Evolutionary conservation across 2,797 vertebrate genomes (phyloP), one percentile per base, ranked within the genome.

Genomic region (Danionella dracula): DNA sequence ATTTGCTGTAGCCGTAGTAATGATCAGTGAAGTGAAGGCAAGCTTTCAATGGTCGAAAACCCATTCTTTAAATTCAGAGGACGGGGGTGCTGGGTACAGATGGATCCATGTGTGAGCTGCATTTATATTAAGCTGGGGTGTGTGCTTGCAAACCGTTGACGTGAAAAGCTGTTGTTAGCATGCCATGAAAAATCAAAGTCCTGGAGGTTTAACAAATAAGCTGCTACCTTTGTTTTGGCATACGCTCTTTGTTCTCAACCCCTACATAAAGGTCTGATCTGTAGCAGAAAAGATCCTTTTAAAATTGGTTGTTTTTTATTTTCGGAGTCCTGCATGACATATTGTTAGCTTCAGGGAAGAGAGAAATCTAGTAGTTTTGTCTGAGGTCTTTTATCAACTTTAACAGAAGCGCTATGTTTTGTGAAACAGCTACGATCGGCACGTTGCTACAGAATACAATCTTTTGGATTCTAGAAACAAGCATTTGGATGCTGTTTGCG

Each of bases 351-450:
- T 71, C 74, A 72, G 74, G 46, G 60, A 76, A 82, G 77, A 77
- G 80, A 83, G 82, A 78, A 82, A 84, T 81, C 64, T 79, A 77
- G 75, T 74, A 79, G 78, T 83, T 83, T 82, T 66, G 40, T 19
- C 13, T 40, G 45, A 38, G 46, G 27, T 27, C 59, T 72, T 74
- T 68, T 17, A 62, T 55, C 21, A 12, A 46, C 51, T 54, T 80
- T 68, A 73, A 70, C 32, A 10, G 10, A 48, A 44, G 57, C 15
- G 16, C 19, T 32, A 44, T 49, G 50, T 60, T 46, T 7, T 8
- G n/a, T n/a, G n/a, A n/a, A n/a, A n/a, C n/a, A n/a, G n/a, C n/a
- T n/a, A n/a, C n/a, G n/a, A n/a, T n/a, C n/a, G n/a, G n/a, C 17
- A 23, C 7, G 38, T 35, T 65, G 17, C 42, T 51, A 12, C 11